Conservation (phyloP, 1,140 invertebrate species). For the Samia ricini region DNA sequence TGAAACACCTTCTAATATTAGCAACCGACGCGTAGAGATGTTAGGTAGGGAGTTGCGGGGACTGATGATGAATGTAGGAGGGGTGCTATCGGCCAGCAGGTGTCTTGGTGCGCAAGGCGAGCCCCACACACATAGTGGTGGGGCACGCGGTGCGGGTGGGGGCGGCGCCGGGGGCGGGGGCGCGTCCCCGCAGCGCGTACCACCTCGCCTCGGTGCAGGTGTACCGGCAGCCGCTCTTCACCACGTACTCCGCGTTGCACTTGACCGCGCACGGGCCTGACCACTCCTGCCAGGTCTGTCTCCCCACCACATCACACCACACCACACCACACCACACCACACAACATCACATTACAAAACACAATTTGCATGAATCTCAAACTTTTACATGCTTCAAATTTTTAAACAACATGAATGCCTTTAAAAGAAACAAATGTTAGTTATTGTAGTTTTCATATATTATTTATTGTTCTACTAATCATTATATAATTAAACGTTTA, state of each 20-base stretch:
- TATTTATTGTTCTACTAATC: too few relatives aligned
- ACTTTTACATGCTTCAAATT: too few relatives aligned
- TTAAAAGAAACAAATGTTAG: too few relatives aligned
- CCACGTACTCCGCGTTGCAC: constrained; percentile 46
- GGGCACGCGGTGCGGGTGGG: constrained; percentile 48
- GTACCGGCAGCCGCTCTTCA: constrained; percentile 50
- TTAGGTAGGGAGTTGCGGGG: not conserved
- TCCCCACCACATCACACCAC: not conserved
- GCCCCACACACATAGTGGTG: constrained; percentile 68
- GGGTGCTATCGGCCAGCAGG: constrained; percentile 31
- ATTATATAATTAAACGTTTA: too few relatives aligned
- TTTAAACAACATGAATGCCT: too few relatives aligned
- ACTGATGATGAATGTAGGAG: not conserved
- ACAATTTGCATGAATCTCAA: too few relatives aligned
- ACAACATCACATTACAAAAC: too few relatives aligned
- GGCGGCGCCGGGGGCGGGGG: constrained; percentile 11
- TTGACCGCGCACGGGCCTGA: constrained; percentile 63
- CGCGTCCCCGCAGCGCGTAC: constrained; percentile 24
- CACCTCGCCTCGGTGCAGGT: constrained; percentile 41
- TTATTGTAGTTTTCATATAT: too few relatives aligned
- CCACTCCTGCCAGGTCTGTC: constrained; percentile 31
- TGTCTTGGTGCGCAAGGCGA: constrained; percentile 73
- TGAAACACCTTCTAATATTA: too few relatives aligned
- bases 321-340: not conserved
- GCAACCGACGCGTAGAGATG: too few relatives aligned